Conservation (phyloP, 2,113 vertebrate species). For the Psettodes erumei region DNA sequence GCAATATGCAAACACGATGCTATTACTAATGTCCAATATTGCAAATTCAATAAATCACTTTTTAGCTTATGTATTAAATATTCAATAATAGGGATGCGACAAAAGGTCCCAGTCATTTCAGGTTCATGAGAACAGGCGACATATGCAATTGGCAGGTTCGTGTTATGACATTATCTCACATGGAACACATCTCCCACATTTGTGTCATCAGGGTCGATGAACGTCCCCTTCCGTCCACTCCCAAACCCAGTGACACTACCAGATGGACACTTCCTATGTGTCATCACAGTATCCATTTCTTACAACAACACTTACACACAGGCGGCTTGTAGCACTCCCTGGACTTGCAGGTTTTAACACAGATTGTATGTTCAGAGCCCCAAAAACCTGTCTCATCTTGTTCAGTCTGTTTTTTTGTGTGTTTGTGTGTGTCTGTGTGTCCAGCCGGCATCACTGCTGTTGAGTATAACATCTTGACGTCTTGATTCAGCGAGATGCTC, state of each 20-base stretch:
- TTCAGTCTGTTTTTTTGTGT: too few species aligned
- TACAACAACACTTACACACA: constrained; percentile 13
- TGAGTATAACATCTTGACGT: constrained; percentile 76
- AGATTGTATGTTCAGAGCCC: constrained; percentile 64
- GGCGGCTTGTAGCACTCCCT: constrained; percentile 58
- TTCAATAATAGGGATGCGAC: constrained; percentile 12
- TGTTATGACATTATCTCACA: constrained; percentile 30
- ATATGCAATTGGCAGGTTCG: constrained; percentile 66
- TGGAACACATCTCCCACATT: constrained; percentile 16
- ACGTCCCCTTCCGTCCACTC: constrained; percentile 7
- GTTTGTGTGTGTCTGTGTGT: constrained; percentile 40
- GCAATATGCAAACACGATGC: constrained; percentile 74
- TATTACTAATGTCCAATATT: constrained; percentile 38
- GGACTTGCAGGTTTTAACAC: constrained; percentile 53
- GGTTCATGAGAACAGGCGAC: constrained; percentile 42
- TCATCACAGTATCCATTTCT: constrained; percentile 24
- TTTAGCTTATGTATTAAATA: neutral
- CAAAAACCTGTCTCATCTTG: constrained; percentile 28
- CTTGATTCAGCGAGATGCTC: constrained; percentile 68
- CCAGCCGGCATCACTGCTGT: constrained; percentile 63
- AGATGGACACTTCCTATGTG: neutral
- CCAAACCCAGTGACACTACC: constrained; percentile 1
- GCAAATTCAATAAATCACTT: constrained; percentile 36
- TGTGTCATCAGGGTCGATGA: constrained; percentile 56
- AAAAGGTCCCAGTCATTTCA: constrained; percentile 37